These are phyloP conservation scores for Panurus biarmicus DNA, from an alignment of 2,113 vertebrate genomes.

Conservation along the genomic window DNA sequence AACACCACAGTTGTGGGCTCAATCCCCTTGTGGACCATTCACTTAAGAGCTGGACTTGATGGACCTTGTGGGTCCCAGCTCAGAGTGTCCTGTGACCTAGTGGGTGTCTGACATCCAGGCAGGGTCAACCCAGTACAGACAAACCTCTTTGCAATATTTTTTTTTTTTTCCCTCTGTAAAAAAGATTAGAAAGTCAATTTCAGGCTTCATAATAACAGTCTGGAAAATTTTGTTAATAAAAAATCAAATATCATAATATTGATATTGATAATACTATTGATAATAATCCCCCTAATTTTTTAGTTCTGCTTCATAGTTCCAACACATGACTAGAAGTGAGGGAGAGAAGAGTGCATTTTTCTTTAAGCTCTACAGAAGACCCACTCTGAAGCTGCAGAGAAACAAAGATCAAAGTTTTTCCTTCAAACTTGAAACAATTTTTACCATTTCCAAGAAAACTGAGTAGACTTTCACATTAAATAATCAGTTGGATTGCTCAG, in stretches of 20 bases:
- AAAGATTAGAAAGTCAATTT: background rate
- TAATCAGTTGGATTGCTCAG: background rate
- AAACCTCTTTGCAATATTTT: background rate
- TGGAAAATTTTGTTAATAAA: background rate
- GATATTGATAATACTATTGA: background rate
- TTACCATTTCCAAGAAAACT: background rate
- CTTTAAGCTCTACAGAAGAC: background rate
- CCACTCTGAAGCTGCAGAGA: background rate
- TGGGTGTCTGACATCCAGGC: background rate
- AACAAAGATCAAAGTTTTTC: background rate
- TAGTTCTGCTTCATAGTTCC: background rate
- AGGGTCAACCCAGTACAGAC: background rate
- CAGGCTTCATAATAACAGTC: background rate
- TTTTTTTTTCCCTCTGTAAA: background rate
- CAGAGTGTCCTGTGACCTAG: background rate
- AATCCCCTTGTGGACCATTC: rapidly evolving
- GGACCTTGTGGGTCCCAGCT: too few relatives aligned
- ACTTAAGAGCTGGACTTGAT: background rate
- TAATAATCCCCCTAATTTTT: background rate
- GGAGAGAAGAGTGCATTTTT: background rate
- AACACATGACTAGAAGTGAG: background rate
- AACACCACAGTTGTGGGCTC: too few relatives aligned
- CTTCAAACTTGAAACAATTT: background rate
- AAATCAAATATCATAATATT: background rate
- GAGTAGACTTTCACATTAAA: background rate